Percentiles rank a stretch among this genome's conserved stretches.
phyloP scores from a whole-genome alignment of 2,113 vertebrate genomes.

The Perognathus longimembris region DNA sequence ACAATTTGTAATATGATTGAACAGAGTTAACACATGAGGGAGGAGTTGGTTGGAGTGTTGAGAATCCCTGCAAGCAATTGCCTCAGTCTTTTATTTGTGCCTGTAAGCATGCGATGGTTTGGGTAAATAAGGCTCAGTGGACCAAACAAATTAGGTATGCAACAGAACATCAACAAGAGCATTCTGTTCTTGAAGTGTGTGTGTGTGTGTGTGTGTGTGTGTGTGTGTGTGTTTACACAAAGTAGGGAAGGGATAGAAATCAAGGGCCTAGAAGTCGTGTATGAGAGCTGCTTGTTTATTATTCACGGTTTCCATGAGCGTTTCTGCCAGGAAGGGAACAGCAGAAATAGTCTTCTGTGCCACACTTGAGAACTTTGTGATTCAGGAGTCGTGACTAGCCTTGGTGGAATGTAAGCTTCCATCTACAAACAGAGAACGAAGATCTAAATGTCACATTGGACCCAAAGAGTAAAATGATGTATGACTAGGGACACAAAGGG shows the following conservation, averaged over 20 bases:
- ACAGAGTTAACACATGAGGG: background rate
- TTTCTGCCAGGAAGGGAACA: background rate
- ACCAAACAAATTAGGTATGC: background rate
- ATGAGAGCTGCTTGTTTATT: background rate
- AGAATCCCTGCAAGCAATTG: background rate
- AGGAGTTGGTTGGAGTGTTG: background rate
- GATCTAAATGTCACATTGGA: background rate
- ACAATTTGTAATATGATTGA: background rate
- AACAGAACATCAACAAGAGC: background rate
- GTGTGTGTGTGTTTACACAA: background rate
- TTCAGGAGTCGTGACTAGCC: background rate
- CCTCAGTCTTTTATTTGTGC: background rate
- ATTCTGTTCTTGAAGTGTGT: background rate
- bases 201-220: no score
- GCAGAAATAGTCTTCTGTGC: background rate
- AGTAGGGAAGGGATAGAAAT: background rate
- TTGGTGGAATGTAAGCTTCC: slow-evolving; percentile 16
- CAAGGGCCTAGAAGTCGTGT: background rate
- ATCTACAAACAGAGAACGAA: background rate
- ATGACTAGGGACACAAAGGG: background rate
- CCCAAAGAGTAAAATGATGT: background rate
- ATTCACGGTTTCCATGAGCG: slow-evolving; percentile 37
- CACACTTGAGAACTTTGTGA: background rate
- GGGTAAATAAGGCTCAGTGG: background rate
- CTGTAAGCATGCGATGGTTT: background rate